phyloP scores from a whole-genome alignment of 2,888 invertebrate genomes.

The Andrena haemorrhoa region DNA sequence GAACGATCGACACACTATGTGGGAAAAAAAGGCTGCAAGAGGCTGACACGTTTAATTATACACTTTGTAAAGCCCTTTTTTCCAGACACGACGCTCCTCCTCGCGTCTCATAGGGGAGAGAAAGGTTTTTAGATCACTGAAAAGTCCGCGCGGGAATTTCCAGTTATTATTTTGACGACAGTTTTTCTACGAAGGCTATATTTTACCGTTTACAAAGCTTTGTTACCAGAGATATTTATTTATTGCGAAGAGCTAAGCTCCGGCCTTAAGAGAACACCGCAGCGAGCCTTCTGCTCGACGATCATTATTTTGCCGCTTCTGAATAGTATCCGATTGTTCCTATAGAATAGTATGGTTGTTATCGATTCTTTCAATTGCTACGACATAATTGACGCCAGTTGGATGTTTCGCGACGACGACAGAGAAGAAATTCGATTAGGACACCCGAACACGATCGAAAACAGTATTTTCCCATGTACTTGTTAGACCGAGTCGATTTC shows the following conservation, averaged over 20 bases:
- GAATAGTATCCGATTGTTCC: neutral
- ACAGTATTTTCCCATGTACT: constrained; percentile 7
- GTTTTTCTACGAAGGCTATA: constrained; percentile 8
- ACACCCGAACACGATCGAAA: neutral
- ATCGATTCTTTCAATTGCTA: neutral
- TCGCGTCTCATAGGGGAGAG: constrained; percentile 7
- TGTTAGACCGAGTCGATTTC: neutral
- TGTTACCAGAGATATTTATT: constrained; percentile 1
- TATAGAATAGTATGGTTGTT: neutral
- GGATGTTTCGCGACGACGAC: neutral
- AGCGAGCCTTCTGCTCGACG: neutral
- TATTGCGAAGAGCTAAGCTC: constrained; percentile 1
- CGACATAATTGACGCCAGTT: neutral
- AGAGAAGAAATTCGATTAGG: constrained; percentile 14
- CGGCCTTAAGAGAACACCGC: neutral
- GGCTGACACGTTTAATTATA: constrained; percentile 50
- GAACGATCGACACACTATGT: neutral
- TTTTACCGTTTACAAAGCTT: constrained; percentile 17
- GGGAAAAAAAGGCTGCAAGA: constrained; percentile 38
- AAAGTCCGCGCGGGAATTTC: constrained; percentile 4
- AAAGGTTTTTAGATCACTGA: constrained; percentile 13
- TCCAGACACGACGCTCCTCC: constrained; percentile 34
- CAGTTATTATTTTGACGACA: constrained; percentile 10
- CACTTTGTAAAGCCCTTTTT: constrained; percentile 29
- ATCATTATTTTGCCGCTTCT: constrained; percentile 3